phyloP scores from a whole-genome alignment of 2,113 vertebrate species.

The Mormoops blainvillei region DNA sequence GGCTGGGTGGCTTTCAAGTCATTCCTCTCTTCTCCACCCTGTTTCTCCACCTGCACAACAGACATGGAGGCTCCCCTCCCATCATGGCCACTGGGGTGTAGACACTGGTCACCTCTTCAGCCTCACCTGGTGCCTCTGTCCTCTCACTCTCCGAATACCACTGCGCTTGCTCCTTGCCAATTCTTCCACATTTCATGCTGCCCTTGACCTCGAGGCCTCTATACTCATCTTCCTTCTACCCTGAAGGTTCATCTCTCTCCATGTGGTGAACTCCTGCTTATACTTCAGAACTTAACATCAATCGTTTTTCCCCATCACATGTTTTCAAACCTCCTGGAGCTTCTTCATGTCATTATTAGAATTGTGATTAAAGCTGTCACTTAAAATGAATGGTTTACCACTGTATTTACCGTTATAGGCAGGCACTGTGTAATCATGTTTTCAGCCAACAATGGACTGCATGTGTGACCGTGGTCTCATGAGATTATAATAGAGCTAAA shows the following conservation, averaged over 20 bases:
- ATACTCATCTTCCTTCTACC: neutral
- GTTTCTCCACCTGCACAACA: neutral
- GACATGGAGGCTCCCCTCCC: neutral
- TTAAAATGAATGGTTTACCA: neutral
- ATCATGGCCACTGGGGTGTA: rapidly evolving
- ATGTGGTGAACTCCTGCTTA: neutral
- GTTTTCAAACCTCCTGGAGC: neutral
- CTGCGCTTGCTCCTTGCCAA: neutral
- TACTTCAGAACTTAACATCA: neutral
- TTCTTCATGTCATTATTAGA: neutral
- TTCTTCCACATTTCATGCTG: rapidly evolving
- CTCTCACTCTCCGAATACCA: rapidly evolving
- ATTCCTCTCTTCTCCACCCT: neutral
- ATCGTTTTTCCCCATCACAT: rapidly evolving
- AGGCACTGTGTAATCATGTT: neutral
- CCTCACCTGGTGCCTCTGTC: neutral
- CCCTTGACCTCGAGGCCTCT: neutral
- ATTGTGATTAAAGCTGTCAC: neutral
- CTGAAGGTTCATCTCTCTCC: neutral
- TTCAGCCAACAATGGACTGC: neutral
- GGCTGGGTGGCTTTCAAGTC: neutral
- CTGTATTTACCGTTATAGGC: neutral
- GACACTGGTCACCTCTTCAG: neutral
- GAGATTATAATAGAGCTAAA: neutral
- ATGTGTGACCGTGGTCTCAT: neutral